Evolutionary conservation across 2,797 vertebrate genomes (phyloP), one percentile per base, ranked within the genome.

Genomic region (Neoniphon sammara): DNA sequence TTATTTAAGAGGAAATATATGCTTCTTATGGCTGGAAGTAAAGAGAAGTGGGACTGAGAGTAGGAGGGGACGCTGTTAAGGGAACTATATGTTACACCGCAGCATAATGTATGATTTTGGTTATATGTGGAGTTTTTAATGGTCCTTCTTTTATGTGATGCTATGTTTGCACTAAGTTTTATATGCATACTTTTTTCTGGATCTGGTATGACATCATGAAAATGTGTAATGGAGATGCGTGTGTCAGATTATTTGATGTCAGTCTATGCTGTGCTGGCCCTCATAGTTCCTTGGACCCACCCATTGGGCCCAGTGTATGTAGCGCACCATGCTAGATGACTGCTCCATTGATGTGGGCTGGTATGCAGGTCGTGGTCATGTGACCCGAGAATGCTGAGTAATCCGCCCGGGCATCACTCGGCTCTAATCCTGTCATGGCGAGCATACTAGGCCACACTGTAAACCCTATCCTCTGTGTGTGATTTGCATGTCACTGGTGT

Each of bases 321-420:
- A 27, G 31, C 69, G 68, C 25, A 4, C 34, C 70, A 3, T n/a
- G 31, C 34, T 31, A 5, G 55, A 69, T 66, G 79, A 78, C 69
- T 68, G 49, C 80, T 78, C 34, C n/a, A 21, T 59, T 62, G 50
- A 69, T 44, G 10, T 17, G 23, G 17, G 42, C 27, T 59, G 65
- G 70, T 68, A 66, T 70, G 73, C 74, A 68, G 59, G 62, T 81
- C 69, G 12, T 2, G 1, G 62, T 88, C 85, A 89, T 27, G 66
- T 90, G 85, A 87, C 77, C 74, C 46, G 61, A 80, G 81, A 79
- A 77, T 12, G 61, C 77, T 63, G 84, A 84, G 74, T 90, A 88
- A 90, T 89, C 85, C 86, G 73, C 83, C 61, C 69, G 78, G 81
- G 80, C 85, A 82, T 92, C 89, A 84, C 74, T 86, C 74, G 39